phyloP scores from a whole-genome alignment of 1,140 invertebrate genomes.

The Temnothorax curvispinosus region DNA sequence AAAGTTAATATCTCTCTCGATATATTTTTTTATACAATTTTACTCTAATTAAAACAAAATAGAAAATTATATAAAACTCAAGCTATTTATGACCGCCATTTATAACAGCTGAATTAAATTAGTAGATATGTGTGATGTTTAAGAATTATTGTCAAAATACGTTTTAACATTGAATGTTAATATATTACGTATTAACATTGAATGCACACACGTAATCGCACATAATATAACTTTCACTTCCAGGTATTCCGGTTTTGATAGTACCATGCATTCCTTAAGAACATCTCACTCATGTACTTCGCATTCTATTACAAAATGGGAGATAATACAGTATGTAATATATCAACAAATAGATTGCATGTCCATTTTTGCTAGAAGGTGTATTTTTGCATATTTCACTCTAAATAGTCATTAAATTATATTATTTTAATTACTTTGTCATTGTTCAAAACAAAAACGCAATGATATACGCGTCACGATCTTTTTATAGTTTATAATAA shows the following conservation, averaged over 20 bases:
- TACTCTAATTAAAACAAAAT: not conserved
- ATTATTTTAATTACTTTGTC: not conserved
- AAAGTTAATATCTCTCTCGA: no score
- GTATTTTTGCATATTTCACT: not conserved
- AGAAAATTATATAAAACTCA: not conserved
- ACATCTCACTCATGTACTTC: not conserved
- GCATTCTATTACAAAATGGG: slow-evolving; percentile 27
- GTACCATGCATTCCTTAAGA: not conserved
- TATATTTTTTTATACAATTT: not conserved
- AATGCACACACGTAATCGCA: slow-evolving; percentile 15
- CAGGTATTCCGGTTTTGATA: slow-evolving; percentile 28
- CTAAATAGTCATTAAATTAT: not conserved
- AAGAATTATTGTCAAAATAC: not conserved
- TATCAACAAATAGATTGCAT: not conserved
- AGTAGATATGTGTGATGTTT: not conserved
- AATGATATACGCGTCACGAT: not conserved
- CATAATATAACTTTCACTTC: slow-evolving; percentile 42
- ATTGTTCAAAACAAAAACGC: not conserved
- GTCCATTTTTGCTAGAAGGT: not conserved
- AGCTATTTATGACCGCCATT: no score
- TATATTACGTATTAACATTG: slow-evolving; percentile 26
- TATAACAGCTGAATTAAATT: not conserved
- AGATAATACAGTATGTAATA: slow-evolving; percentile 10
- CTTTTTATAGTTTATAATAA: not conserved
- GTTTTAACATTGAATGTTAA: slow-evolving; percentile 31